Evolutionary conservation across 2,113 vertebrate species (phyloP).

Genomic region (Ovis canadensis): DNA sequence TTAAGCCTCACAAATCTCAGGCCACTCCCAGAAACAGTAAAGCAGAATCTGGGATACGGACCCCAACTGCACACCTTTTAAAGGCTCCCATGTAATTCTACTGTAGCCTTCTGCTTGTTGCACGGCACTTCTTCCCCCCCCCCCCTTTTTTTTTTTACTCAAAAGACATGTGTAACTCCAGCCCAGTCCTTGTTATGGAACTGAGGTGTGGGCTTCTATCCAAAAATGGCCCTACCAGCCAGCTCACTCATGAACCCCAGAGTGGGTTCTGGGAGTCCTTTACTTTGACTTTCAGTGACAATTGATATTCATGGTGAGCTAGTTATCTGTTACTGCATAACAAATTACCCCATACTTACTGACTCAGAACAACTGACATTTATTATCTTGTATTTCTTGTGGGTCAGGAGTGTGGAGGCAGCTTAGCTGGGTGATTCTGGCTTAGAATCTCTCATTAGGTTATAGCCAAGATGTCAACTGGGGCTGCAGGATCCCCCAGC

Average conservation of each 20-base stretch:
- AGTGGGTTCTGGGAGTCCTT: not conserved
- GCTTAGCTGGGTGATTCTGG: not conserved
- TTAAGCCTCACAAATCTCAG: not conserved
- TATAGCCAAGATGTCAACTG: no score
- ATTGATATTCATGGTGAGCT: not conserved
- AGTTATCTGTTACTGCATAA: not conserved
- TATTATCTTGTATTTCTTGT: not conserved
- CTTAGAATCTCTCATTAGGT: not conserved
- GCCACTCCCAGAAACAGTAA: not conserved
- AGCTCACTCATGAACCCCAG: not conserved
- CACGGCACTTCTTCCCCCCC: rapidly evolving
- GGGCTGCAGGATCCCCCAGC: not conserved
- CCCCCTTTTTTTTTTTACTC: not conserved
- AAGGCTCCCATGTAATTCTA: not conserved
- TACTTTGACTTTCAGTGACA: not conserved
- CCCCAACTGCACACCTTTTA: not conserved
- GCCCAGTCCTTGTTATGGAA: not conserved
- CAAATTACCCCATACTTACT: not conserved
- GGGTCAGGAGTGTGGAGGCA: not conserved
- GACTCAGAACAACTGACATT: not conserved
- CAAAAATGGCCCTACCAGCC: not conserved
- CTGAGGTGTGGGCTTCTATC: not conserved
- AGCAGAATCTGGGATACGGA: not conserved
- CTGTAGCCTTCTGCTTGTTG: not conserved
- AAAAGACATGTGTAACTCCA: not conserved